These are phyloP conservation scores for Ploceus nigricollis DNA, from an alignment of 2,113 vertebrate species.

Conservation along the genomic window DNA sequence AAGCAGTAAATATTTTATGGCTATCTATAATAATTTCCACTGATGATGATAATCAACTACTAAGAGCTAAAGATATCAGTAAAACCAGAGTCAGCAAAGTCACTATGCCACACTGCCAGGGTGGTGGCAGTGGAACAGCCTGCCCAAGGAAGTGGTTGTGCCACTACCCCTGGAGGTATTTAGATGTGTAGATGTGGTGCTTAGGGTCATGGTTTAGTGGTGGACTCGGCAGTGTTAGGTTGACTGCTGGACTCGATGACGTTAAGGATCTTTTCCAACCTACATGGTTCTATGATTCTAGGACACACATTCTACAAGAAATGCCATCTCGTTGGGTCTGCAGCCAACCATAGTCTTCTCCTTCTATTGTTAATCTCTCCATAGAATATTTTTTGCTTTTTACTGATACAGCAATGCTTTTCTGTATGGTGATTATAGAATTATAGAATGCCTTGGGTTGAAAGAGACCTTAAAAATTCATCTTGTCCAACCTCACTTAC, in stretches of 20 bases:
- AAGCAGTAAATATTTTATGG: neutral
- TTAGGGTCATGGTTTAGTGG: neutral
- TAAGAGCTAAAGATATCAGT: neutral
- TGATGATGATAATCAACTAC: neutral
- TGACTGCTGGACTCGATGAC: accelerated
- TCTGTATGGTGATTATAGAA: neutral
- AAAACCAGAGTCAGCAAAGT: neutral
- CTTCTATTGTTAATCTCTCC: neutral
- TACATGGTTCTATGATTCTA: neutral
- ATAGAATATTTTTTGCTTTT: neutral
- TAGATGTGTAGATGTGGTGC: too few relatives aligned
- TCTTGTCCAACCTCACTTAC: neutral
- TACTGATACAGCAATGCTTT: neutral
- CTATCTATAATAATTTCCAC: neutral
- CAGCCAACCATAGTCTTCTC: neutral
- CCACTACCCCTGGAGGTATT: neutral
- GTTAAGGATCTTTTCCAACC: neutral
- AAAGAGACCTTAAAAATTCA: neutral
- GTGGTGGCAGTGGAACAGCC: neutral
- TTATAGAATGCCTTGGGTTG: neutral
- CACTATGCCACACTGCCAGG: too few relatives aligned
- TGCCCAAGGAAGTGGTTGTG: neutral
- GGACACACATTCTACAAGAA: neutral
- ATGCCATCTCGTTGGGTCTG: neutral
- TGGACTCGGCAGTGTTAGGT: accelerated